Conservation (phyloP, 2,888 invertebrate genomes). For the Galerucella calmariensis region DNA sequence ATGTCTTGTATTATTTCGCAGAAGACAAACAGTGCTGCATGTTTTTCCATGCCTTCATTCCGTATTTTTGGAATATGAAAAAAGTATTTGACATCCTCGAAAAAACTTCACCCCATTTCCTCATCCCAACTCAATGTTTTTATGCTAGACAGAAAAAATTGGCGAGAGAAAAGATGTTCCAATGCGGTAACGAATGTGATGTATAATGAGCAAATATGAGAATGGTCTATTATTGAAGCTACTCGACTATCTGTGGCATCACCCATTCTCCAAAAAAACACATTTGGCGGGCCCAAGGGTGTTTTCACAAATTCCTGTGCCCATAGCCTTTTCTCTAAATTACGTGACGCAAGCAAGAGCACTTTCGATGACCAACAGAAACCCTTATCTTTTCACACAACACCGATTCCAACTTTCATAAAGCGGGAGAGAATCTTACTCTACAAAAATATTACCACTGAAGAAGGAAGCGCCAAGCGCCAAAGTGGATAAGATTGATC, state of each 20-base stretch:
- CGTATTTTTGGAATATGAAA: too few species aligned
- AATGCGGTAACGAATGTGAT: neutral
- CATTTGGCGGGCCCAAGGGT: constrained; percentile 26
- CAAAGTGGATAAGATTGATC: too few species aligned
- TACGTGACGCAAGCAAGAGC: constrained; percentile 49
- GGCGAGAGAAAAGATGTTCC: neutral
- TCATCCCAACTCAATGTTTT: too few species aligned
- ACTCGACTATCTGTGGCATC: constrained; percentile 24
- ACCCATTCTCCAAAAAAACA: constrained; percentile 35
- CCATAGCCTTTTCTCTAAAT: constrained; percentile 49
- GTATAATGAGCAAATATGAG: neutral
- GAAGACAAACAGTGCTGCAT: too few species aligned
- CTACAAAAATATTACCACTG: constrained; percentile 41
- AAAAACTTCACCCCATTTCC: too few species aligned
- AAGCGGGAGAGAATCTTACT: constrained; percentile 51
- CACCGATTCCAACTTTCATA: constrained; percentile 55
- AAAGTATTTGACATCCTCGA: too few species aligned
- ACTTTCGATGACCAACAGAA: constrained; percentile 55
- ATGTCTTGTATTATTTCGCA: too few species aligned
- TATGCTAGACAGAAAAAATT: too few species aligned
- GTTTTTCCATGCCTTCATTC: too few species aligned
- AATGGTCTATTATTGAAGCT: neutral
- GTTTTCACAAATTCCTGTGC: constrained; percentile 37
- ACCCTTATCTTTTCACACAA: constrained; percentile 60
- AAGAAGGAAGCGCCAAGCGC: constrained; percentile 31